These are phyloP conservation scores for Oreochromis spilurus DNA, from an alignment of 2,113 vertebrate genomes.

Conservation along the genomic window DNA sequence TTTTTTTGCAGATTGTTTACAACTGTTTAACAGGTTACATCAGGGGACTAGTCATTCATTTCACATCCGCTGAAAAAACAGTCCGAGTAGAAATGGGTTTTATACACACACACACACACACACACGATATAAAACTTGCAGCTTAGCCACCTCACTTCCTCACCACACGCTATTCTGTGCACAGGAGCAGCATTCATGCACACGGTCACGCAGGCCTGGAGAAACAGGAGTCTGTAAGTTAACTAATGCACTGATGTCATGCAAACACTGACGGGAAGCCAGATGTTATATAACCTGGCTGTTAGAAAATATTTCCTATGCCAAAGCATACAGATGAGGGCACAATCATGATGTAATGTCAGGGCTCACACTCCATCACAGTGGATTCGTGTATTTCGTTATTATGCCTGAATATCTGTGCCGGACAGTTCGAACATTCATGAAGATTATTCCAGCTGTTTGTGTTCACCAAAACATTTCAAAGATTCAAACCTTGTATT, in stretches of 20 bases:
- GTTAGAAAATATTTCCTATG: constrained; percentile 17
- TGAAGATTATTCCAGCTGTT: not conserved
- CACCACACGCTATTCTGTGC: not conserved
- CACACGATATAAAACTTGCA: not conserved
- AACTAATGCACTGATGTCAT: constrained; percentile 61
- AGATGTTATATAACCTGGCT: constrained; percentile 59
- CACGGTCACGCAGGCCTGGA: not conserved
- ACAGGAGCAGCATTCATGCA: constrained; percentile 8
- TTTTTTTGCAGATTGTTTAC: not conserved
- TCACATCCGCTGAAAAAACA: not conserved
- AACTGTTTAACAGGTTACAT: constrained; percentile 1
- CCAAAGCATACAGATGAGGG: constrained; percentile 53
- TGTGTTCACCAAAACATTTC: not conserved
- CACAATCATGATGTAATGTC: constrained; percentile 38
- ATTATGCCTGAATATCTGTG: not conserved
- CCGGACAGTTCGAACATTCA: not conserved
- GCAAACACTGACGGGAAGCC: constrained; percentile 41
- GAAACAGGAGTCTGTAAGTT: constrained; percentile 24
- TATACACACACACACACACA: not conserved
- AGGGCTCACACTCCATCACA: constrained; percentile 13
- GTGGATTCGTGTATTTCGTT: not conserved
- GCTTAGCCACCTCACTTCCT: not conserved
- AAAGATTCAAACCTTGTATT: not conserved
- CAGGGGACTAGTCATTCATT: not conserved
- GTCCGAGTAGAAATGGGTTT: not conserved